These are phyloP conservation scores for Eubucco bourcierii DNA, from an alignment of 2,113 vertebrate genomes.

Conservation along the genomic window DNA sequence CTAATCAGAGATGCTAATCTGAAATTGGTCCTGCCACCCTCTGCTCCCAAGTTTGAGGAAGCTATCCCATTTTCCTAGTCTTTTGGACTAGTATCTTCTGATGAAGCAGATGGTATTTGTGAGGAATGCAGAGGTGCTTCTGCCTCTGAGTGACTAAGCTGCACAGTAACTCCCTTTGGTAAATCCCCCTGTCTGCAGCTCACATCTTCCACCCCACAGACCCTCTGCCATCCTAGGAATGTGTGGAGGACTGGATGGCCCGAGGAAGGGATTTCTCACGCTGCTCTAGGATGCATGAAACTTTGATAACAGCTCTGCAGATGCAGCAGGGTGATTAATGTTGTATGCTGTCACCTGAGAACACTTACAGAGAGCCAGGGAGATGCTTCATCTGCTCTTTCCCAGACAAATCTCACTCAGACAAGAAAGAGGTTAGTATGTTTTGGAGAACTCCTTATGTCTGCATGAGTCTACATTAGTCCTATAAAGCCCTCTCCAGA, in stretches of 20 bases:
- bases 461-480: neutral
- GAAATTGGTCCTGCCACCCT: neutral
- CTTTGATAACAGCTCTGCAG: neutral
- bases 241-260: neutral
- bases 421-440: neutral
- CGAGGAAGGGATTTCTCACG: neutral
- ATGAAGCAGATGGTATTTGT: neutral
- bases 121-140: neutral
- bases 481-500: neutral
- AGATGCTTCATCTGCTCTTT: neutral
- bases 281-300: neutral
- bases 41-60: neutral
- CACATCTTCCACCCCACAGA: neutral
- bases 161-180: neutral
- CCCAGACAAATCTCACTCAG: neutral
- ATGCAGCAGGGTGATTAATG: neutral
- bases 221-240: neutral
- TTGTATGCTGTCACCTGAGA: neutral
- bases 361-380: neutral
- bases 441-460: neutral
- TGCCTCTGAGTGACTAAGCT: neutral
- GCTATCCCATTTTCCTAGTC: neutral
- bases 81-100: neutral
- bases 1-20: neutral
- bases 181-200: neutral